These are phyloP conservation scores for Grapholita molesta DNA, from an alignment of 1,140 invertebrate species.

Conservation along the genomic window DNA sequence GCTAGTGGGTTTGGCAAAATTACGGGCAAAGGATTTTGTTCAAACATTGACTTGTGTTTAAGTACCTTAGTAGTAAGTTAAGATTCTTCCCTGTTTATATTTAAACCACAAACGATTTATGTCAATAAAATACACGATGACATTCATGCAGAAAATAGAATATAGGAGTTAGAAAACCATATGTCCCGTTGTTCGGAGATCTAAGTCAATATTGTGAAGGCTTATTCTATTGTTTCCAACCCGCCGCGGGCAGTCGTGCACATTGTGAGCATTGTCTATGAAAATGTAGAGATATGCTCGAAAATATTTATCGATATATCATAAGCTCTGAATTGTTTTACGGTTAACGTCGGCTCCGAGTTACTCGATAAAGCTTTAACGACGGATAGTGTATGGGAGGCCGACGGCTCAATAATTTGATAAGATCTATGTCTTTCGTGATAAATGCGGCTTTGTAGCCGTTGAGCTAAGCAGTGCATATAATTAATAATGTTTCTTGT, in stretches of 20 bases:
- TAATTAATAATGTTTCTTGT: too few relatives aligned
- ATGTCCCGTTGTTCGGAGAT: background rate
- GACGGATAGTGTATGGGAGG: background rate
- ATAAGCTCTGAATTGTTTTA: slow-evolving; percentile 17
- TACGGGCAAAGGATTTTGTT: too few relatives aligned
- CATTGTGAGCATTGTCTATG: slow-evolving; percentile 67
- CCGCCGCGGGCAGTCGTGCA: slow-evolving; percentile 40
- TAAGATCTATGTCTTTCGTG: background rate
- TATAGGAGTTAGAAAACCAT: background rate
- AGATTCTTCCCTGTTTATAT: background rate
- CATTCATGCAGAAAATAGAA: slow-evolving; percentile 9
- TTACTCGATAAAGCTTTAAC: slow-evolving; percentile 39
- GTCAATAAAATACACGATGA: background rate
- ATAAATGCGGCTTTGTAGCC: background rate
- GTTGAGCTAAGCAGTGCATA: too few relatives aligned
- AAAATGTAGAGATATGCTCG: slow-evolving; percentile 36
- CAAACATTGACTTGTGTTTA: too few relatives aligned
- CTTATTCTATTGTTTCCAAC: slow-evolving; percentile 42
- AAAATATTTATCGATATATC: slow-evolving; percentile 30
- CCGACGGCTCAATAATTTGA: background rate
- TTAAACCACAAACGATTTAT: background rate
- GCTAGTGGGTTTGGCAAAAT: too few relatives aligned
- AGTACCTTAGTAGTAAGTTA: background rate
- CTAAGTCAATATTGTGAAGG: slow-evolving; percentile 6
- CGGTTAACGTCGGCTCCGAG: slow-evolving; percentile 25